Base-by-base conservation (phyloP, 2,888 invertebrate genomes). In the Dasysyrphus tricinctus region DNA sequence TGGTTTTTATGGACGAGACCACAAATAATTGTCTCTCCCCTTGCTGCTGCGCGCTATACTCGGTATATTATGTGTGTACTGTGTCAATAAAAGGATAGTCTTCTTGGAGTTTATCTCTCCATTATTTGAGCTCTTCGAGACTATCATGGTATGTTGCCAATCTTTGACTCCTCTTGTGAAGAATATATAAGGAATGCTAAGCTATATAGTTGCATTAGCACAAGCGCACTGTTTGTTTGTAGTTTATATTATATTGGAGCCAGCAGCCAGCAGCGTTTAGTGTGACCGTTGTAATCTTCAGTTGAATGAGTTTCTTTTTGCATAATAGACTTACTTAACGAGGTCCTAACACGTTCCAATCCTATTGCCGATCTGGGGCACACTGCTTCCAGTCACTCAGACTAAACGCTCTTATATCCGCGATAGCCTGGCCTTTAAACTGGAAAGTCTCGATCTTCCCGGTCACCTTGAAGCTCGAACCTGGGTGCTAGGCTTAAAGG, bases 21-120 rank as follows among this genome's bases (percentile, higher is more conserved):
- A 57, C 32, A 65, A 16, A 61, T 61, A 61, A 61, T 61, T 61
- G 39, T 42, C 39, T 51, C 11, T 3, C 63, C 12, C 9, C 34
- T 47, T 24, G 37, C 57, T 24, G 37, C 57, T n/a, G 14, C 16
- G 19, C 47, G 5, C 19, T 9, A 9, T 32, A 5, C 14, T 51
- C 14, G 6, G n/a, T 29, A 63, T 11, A 24, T 32, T 8, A 44
- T 49, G 37, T 77, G 44, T 63, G 82, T 82, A 75, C 47, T 67
- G 75, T 86, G 86, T 86, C 86, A 86, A 86, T 76, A 86, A 82
- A 86, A 82, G 86, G 86, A 86, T 29, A 32, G 82, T 82, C 86
- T 65, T 59, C 65, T 54, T 75, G 65, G 69, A 86, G 82, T 82
- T 86, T 86, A 86, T 86, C 86, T 86, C 86, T 86, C 86, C 86